Evolutionary conservation across 2,888 invertebrate species (phyloP).

Genomic region (Pandemis corylana): DNA sequence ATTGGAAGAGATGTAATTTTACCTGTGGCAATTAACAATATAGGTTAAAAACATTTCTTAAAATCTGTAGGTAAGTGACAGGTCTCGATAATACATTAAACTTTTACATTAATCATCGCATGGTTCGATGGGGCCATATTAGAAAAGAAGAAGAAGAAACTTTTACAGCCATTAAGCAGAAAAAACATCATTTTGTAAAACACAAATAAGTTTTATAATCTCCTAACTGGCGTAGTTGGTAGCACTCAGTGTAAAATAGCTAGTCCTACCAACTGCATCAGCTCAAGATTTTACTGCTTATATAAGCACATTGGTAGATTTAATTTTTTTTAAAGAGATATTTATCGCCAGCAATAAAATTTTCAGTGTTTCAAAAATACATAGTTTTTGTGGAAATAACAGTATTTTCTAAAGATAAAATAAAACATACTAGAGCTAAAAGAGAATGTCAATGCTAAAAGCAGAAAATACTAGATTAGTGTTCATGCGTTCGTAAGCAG

Average conservation of each 20-base stretch:
- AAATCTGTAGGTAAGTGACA: neutral
- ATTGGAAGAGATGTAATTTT: slow-evolving; percentile 54
- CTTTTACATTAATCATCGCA: too few species aligned
- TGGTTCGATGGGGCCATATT: too few species aligned
- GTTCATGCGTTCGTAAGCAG: neutral
- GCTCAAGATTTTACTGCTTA: too few species aligned
- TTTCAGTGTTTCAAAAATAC: neutral
- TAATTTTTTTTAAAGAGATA: too few species aligned
- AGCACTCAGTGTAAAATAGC: neutral
- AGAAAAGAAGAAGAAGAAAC: too few species aligned
- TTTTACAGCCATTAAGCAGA: neutral
- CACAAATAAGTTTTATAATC: neutral
- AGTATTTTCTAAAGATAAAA: neutral
- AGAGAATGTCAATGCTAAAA: neutral
- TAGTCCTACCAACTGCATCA: neutral
- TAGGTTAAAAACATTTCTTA: neutral
- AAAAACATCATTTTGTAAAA: neutral
- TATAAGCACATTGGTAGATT: too few species aligned
- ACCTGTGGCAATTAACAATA: slow-evolving; percentile 17
- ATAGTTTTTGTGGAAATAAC: too few species aligned
- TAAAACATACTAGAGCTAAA: neutral
- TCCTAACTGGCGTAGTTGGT: neutral
- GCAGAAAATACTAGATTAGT: neutral
- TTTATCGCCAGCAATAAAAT: neutral
- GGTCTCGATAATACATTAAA: neutral